Evolutionary conservation across 37 sponge, comb jelly and placozoan species (phyloP).

Genomic region (Bolinopsis microptera): DNA sequence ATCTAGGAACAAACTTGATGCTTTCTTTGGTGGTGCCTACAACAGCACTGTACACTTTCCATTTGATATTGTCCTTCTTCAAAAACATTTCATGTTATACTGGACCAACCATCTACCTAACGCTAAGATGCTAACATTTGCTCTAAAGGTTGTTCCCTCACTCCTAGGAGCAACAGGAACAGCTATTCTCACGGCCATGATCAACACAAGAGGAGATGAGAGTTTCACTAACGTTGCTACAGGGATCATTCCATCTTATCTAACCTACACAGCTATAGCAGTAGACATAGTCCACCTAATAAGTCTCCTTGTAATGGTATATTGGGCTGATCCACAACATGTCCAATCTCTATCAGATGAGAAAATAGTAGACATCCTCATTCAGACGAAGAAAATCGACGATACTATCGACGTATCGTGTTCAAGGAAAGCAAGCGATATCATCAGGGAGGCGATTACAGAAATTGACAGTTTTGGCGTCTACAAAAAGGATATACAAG

Average conservation of each 20-base stretch:
- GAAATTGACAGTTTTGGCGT: neutral
- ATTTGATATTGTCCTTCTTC: neutral
- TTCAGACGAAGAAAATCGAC: neutral
- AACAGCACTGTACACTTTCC: too few relatives aligned
- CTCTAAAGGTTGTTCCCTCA: neutral
- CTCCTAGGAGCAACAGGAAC: neutral
- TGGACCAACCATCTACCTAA: neutral
- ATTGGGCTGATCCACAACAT: neutral
- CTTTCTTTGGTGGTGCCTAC: neutral
- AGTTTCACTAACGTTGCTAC: neutral
- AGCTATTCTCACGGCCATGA: neutral
- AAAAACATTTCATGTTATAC: neutral
- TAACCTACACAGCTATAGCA: neutral
- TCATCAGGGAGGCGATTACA: neutral
- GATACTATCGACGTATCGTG: neutral
- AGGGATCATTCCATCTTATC: neutral
- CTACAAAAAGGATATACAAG: slow-evolving; percentile 22
- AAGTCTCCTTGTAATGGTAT: neutral
- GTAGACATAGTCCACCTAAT: neutral
- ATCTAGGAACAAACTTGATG: neutral
- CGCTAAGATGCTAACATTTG: neutral
- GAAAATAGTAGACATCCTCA: neutral
- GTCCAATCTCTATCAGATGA: neutral
- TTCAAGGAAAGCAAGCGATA: neutral
- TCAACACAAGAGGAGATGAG: neutral